phyloP scores from a whole-genome alignment of 53 echinoderm and acorn worm species.

The Echinometra lucunter region DNA sequence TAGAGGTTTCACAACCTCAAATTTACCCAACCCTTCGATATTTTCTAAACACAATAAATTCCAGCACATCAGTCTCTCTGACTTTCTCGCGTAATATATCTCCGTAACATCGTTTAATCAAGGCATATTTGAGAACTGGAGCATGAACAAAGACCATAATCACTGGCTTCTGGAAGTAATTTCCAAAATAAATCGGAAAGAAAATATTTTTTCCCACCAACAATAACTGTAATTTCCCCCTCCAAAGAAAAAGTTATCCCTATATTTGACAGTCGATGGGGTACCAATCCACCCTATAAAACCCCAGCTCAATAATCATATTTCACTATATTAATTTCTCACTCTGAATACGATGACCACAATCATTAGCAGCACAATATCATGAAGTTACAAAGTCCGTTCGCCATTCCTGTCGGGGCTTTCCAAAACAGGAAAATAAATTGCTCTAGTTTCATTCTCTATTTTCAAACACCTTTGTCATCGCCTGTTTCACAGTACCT shows the following conservation, averaged over 20 bases:
- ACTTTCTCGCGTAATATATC: not conserved
- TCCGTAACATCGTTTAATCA: not conserved
- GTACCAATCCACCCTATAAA: constrained; percentile 39
- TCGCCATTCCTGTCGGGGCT: constrained; percentile 19
- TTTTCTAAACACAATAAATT: not conserved
- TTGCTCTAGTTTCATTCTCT: constrained; percentile 65
- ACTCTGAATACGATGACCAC: constrained; percentile 56
- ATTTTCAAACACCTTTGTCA: constrained; percentile 66
- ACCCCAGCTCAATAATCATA: constrained; percentile 44
- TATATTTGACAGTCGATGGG: constrained; percentile 49
- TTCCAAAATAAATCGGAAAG: constrained; percentile 48
- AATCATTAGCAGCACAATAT: constrained; percentile 57
- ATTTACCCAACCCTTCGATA: not conserved
- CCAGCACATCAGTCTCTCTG: not conserved
- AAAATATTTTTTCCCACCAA: constrained; percentile 43
- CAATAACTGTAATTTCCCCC: constrained; percentile 50
- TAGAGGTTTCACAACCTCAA: not conserved
- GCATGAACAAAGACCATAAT: constrained; percentile 48
- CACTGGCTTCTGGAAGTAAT: constrained; percentile 46
- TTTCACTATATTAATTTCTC: constrained; percentile 44
- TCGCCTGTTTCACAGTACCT: not conserved
- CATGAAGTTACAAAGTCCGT: constrained; percentile 59
- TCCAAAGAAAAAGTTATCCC: constrained; percentile 19
- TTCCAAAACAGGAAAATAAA: constrained; percentile 62
- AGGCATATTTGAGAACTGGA: not conserved